These are phyloP conservation scores for Elmis aenea DNA, from an alignment of 2,888 invertebrate species.

Conservation along the genomic window DNA sequence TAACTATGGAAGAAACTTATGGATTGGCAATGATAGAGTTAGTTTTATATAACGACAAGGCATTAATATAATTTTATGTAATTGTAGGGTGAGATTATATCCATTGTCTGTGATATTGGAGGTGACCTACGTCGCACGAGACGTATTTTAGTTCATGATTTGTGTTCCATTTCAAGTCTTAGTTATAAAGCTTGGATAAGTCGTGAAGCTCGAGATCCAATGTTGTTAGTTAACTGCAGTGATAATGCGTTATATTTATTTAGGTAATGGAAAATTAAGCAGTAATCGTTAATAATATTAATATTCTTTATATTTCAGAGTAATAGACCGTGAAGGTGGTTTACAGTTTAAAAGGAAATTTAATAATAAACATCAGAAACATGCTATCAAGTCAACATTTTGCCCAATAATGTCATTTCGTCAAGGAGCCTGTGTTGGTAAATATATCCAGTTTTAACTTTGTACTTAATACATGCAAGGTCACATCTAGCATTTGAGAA, in stretches of 20 bases:
- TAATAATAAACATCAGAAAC: conserved; percentile 56
- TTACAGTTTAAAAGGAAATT: conserved; percentile 63
- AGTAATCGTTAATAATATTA: conserved; percentile 2
- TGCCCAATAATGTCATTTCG: conserved; percentile 82
- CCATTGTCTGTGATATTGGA: conserved; percentile 39
- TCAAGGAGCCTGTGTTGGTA: conserved; percentile 72
- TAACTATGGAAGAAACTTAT: conserved; percentile 70
- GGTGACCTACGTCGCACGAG: conserved; percentile 37
- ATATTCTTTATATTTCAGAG: conserved; percentile 49
- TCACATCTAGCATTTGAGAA: no score
- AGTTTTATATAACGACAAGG: conserved; percentile 1
- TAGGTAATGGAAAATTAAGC: conserved; percentile 27
- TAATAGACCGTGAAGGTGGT: conserved; percentile 62
- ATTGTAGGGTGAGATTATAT: conserved; percentile 41
- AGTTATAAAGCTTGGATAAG: conserved; percentile 80
- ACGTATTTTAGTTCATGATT: conserved; percentile 32
- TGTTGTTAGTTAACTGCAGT: conserved; percentile 71
- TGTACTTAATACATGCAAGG: no score
- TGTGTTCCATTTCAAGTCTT: conserved; percentile 61
- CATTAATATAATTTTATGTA: conserved; percentile 3
- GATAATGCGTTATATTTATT: conserved; percentile 69
- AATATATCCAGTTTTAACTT: conserved; percentile 22
- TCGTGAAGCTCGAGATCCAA: conserved; percentile 60
- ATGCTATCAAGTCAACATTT: conserved; percentile 68
- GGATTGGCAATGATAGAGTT: conserved; percentile 77